Evolutionary conservation across 2,113 vertebrate species (phyloP), one percentile per base, ranked within the genome.

Genomic region (Xyliphius kryptos): DNA sequence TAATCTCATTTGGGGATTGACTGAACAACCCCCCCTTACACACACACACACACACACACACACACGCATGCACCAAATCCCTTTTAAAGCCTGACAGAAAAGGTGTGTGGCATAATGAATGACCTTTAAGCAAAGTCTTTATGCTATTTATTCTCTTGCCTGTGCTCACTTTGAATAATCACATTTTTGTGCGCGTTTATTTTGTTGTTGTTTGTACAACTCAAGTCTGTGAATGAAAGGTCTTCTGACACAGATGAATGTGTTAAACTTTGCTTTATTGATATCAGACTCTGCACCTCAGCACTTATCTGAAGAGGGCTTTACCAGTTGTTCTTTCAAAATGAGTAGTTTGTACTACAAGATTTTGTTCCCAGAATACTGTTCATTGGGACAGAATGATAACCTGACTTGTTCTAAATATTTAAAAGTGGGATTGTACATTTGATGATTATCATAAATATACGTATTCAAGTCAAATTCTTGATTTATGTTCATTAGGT

Each of bases 1-100:
- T 87, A 87, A 88, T 85, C 75, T 80, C 78, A 83, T 86, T 85
- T 82, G 71, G 79, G 78, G 70, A 71, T 56, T 47, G 68, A 76
- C 76, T 69, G 56, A 54, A 57, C 20, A 3, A 3, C 26, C 26
- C 26, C 2, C 26, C 26, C 26, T 6, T 6, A 52, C 46, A 22
- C 48, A 52, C 48, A n/a, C n/a, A n/a, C 43, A 52, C 66, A 61
- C 46, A 56, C 19, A 56, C n/a, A 48, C 19, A 52, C n/a, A 17
- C 36, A 43, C 38, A 26, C 20, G 44, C 21, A 41, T 21, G 3
- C n/a, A 19, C 19, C 9, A 49, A 61, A 56, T 67, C 52, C 53
- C 50, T 58, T 62, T 66, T 20, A 62, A 13, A 41, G 12, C 19
- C 46, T 66, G 3, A 41, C 9, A 20, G 69, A 73, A 70, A 74